These are phyloP conservation scores for Schizotus pectinicornis DNA, from an alignment of 2,888 invertebrate genomes.

Conservation along the genomic window DNA sequence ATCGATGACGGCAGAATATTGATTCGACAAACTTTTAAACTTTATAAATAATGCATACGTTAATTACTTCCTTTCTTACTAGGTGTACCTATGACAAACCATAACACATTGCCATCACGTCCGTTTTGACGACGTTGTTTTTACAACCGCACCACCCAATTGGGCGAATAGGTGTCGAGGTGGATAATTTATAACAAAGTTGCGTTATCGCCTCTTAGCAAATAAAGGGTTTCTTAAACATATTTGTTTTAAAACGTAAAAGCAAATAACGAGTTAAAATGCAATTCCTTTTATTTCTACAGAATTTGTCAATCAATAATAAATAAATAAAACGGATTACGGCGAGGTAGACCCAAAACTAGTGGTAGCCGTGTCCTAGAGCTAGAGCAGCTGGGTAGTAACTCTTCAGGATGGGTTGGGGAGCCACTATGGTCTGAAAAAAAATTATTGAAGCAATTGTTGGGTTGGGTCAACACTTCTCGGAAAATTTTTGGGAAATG, in stretches of 20 bases:
- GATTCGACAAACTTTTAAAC: conserved; percentile 37
- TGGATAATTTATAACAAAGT: conserved; percentile 2
- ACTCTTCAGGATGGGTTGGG: conserved; percentile 40
- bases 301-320: background rate
- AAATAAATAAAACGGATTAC: background rate
- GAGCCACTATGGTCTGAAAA: conserved; percentile 43
- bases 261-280: background rate
- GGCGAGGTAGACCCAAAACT: background rate
- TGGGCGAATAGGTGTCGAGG: background rate
- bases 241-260: background rate
- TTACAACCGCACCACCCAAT: background rate
- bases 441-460: conserved; percentile 9
- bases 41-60: conserved; percentile 25
- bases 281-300: conserved; percentile 7
- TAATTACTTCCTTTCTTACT: conserved; percentile 28
- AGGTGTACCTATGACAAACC: background rate
- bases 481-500: too few species aligned
- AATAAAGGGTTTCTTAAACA: conserved; percentile 1
- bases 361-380: conserved; percentile 21
- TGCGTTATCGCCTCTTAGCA: background rate
- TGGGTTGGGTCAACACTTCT: too few species aligned
- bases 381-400: conserved; percentile 18
- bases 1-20: conserved; percentile 41
- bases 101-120: too few species aligned
- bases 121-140: conserved; percentile 1